Evolutionary conservation across 2,888 invertebrate genomes (phyloP).

Genomic region (Lucinisca nassula): DNA sequence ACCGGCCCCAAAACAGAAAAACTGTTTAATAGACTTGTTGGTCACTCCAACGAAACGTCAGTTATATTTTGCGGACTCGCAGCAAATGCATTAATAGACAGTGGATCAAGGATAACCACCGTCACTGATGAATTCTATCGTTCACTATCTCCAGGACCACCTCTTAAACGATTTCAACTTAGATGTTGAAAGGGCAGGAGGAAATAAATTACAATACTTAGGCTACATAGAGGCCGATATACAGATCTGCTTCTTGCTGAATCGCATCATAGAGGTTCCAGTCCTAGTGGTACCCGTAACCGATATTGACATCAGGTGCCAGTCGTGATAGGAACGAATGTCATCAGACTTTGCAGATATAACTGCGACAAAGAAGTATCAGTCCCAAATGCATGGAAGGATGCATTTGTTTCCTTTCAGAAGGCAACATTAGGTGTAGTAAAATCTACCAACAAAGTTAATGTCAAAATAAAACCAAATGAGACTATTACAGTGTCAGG

Average conservation of each 20-base stretch:
- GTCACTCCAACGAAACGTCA: neutral
- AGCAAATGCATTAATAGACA: slow-evolving; percentile 23
- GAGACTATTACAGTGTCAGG: slow-evolving; percentile 16
- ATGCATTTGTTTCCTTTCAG: neutral
- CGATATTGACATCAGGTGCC: slow-evolving; percentile 1
- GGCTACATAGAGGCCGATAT: slow-evolving; percentile 21
- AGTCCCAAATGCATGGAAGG: neutral
- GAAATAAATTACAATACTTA: neutral
- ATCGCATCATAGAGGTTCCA: neutral
- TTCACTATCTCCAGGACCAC: neutral
- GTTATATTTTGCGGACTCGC: neutral
- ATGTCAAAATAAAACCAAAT: slow-evolving; percentile 11
- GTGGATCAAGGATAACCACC: slow-evolving; percentile 27
- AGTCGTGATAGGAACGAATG: slow-evolving; percentile 7
- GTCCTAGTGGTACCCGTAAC: slow-evolving; percentile 6
- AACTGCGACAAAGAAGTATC: neutral
- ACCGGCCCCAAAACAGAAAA: neutral
- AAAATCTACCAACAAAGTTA: slow-evolving; percentile 16
- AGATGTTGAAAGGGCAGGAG: neutral
- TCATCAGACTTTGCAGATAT: neutral
- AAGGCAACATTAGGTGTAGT: neutral
- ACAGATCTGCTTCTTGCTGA: neutral
- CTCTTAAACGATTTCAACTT: neutral
- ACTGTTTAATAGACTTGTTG: neutral
- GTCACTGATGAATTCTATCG: neutral